Percentiles rank a stretch among this genome's conserved stretches.
These are phyloP conservation scores for Jacana jacana DNA, from an alignment of 2,113 vertebrate genomes.

Conservation along the genomic window DNA sequence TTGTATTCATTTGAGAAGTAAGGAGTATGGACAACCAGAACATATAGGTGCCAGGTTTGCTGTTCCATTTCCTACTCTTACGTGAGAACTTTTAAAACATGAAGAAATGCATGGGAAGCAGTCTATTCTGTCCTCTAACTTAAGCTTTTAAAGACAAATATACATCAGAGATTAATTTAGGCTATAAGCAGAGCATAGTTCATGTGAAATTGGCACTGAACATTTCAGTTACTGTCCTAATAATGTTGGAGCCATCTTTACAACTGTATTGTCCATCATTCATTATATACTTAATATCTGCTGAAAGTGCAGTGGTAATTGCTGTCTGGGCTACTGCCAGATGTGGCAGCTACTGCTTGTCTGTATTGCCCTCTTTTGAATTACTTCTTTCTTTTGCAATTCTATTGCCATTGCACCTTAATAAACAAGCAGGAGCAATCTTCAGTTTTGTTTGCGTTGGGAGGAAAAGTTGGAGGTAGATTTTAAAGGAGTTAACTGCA, in stretches of 20 bases:
- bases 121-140: not conserved
- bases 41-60: not conserved
- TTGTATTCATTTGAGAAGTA: not conserved
- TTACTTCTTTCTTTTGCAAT: not conserved
- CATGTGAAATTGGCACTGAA: not conserved
- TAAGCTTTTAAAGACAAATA: not conserved
- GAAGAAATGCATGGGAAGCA: not conserved
- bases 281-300: not conserved
- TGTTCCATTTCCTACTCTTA: not conserved
- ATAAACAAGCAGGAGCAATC: not conserved
- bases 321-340: accelerated
- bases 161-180: not conserved
- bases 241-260: not conserved
- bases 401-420: not conserved
- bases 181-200: not conserved
- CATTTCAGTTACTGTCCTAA: accelerated
- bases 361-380: not conserved
- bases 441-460: not conserved
- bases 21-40: not conserved
- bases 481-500: not conserved
- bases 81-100: not conserved
- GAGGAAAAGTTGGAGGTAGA: not conserved
- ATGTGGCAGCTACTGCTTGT: not conserved
- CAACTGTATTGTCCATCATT: not conserved
- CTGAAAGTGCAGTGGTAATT: not conserved